Conservation (phyloP, 2,888 invertebrate species). For the Diarsia brunnea region DNA sequence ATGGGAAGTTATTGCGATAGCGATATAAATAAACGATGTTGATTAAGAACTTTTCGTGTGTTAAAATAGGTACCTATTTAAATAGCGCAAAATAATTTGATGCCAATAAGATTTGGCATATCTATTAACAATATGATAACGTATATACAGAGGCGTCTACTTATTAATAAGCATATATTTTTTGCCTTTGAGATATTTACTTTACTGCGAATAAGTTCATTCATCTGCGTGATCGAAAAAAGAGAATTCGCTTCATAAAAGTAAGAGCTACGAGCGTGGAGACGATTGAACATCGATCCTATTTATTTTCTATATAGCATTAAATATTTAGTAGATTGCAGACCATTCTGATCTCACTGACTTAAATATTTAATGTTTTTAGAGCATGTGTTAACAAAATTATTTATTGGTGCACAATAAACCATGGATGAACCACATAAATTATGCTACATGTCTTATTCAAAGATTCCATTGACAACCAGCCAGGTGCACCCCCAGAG, state of each 20-base stretch:
- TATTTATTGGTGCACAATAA: slow-evolving; percentile 1
- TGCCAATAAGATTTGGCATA: not conserved
- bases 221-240: slow-evolving; percentile 34
- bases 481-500: slow-evolving; percentile 5
- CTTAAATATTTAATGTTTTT: slow-evolving; percentile 10
- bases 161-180: slow-evolving; percentile 16
- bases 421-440: not conserved
- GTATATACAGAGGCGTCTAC: slow-evolving; percentile 1
- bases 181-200: slow-evolving; percentile 31
- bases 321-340: slow-evolving; percentile 35
- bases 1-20: slow-evolving; percentile 14
- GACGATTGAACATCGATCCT: slow-evolving; percentile 47
- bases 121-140: slow-evolving; percentile 4
- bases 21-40: slow-evolving; percentile 10
- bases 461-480: slow-evolving; percentile 21
- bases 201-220: slow-evolving; percentile 38
- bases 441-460: not conserved
- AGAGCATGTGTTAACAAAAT: not conserved
- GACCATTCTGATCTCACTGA: slow-evolving; percentile 17
- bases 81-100: not conserved
- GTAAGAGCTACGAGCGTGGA: slow-evolving; percentile 27
- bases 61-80: not conserved
- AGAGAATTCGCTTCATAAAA: slow-evolving; percentile 32
- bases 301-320: slow-evolving; percentile 29
- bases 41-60: not conserved